phyloP scores from a whole-genome alignment of 2,113 vertebrate genomes.

The Micronycteris hirsuta region DNA sequence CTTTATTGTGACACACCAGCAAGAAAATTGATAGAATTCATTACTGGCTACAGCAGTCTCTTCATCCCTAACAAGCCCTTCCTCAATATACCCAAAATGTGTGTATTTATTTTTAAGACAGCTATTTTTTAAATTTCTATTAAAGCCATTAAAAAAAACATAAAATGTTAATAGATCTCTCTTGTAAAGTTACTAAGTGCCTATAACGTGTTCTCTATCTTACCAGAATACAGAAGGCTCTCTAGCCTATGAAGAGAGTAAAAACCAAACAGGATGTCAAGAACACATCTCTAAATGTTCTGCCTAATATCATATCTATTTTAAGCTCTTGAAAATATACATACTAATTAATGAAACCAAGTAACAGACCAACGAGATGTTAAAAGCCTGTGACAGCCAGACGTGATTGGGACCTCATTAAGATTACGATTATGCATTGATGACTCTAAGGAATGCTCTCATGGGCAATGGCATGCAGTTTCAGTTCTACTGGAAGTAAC shows the following conservation, averaged over 20 bases:
- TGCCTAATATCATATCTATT: conserved; percentile 66
- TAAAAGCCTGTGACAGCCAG: conserved; percentile 72
- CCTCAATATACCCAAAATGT: not conserved
- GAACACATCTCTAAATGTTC: conserved; percentile 46
- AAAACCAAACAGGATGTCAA: conserved; percentile 53
- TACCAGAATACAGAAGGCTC: not conserved
- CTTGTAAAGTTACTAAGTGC: not conserved
- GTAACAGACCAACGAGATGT: conserved; percentile 52
- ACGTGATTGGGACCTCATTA: conserved; percentile 72
- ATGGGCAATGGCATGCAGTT: conserved; percentile 32
- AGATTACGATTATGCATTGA: conserved; percentile 60
- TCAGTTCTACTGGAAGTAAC: conserved; percentile 55
- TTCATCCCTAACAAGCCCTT: not conserved
- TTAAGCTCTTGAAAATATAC: conserved; percentile 62
- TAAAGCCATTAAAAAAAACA: not conserved
- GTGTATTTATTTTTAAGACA: not conserved
- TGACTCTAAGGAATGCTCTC: conserved; percentile 43
- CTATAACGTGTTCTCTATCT: not conserved
- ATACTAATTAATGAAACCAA: conserved; percentile 72
- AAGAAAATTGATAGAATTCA: not conserved
- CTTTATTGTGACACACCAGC: not conserved
- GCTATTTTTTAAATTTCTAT: not conserved
- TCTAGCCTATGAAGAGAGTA: not conserved
- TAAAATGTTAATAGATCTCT: not conserved
- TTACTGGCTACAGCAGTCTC: not conserved